Evolutionary conservation across 1,140 invertebrate species (phyloP), one percentile per base, ranked within the genome.

Genomic region (Drosophila orena): DNA sequence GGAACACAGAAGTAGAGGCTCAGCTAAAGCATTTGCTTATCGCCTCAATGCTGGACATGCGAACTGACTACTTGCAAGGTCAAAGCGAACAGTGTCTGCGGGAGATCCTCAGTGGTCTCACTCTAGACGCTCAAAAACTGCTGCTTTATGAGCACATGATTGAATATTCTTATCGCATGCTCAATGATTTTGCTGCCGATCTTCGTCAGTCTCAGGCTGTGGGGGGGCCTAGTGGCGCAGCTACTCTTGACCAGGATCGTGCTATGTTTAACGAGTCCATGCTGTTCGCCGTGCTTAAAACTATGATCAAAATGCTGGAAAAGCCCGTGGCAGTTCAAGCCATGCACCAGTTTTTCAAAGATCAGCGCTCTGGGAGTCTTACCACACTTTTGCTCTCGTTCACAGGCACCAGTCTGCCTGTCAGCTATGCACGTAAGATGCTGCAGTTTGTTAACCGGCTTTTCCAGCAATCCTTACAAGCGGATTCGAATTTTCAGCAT

Each of bases 251-350:
- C 15, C 78, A 80, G 17, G 72, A 79, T 43, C 74, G 86, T 1
- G 77, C 83, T 0, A 40, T 83, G 6, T 88, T 92, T 20, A 80
- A 91, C 14, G 91, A 92, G 40, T 74, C 81, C 1, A 89, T 92
- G 83, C 52, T 92, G 12, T 85, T 92, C 55, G 81, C 91, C 0
- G 79, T 92, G 22, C 59, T 92, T 81, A 59, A 96, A 71, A 98
- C 97, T 81, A 96, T 98, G 94, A 97, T 98, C 92, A 95, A 95
- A 70, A 94, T 97, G 52, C 85, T 98, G 10, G 97, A 98, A 30
- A 96, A 96, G 70, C 93, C 95, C 12, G 93, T 95, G 1, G 97
- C 97, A 0, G 94, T 96, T 46, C 94, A 95, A 78, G 97, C 97
- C 0, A 94, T 98, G 74, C 95, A 97, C 61, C 93, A 95, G 65